Evolutionary conservation across 2,888 invertebrate genomes (phyloP), one percentile per base, ranked within the genome.

Genomic region (Andrena dorsata): DNA sequence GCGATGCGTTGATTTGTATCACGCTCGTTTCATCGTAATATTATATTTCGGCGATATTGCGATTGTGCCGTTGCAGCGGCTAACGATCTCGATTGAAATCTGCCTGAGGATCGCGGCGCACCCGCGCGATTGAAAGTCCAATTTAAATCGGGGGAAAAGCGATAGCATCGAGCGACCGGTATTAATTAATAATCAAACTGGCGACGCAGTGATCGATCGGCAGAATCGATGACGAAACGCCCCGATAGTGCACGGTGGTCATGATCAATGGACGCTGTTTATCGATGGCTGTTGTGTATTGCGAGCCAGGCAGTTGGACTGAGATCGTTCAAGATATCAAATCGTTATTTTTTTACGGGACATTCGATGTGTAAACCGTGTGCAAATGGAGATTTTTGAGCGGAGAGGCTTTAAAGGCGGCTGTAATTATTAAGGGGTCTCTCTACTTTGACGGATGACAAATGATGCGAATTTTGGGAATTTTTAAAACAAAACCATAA

Each of bases 1-100:
- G 10, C 51, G 75, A 70, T 65, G 63, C 76, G 77, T 73, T 51
- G 65, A 74, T 82, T 77, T 65, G 69, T 75, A 73, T 35, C 58
- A 51, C 66, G 56, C 47, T 74, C 83, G 32, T 64, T 74, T 83
- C 41, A 63, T 58, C 66, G 61, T 66, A 51, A 68, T 69, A 65
- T 83, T 60, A 75, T 64, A 51, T 69, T 61, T 30, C 51, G 75
- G 65, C 16, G 35, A 64, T 71, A 72, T 78, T 70, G 35, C 58
- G 53, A 69, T 56, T 60, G 66, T 3, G 28, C 6, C 65, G 66
- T 28, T 47, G 63, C 47, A 60, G 63, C 66, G 61, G 68, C 75
- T 65, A 69, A 63, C 68, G 32, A 68, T 76, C 28, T 10, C 61
- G 66, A 64, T 78, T 60, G 66, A 64, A 69, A 78, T 53, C 35